Base-by-base conservation (phyloP, 2,888 invertebrate species). In the Siphonodentalium dalli region DNA sequence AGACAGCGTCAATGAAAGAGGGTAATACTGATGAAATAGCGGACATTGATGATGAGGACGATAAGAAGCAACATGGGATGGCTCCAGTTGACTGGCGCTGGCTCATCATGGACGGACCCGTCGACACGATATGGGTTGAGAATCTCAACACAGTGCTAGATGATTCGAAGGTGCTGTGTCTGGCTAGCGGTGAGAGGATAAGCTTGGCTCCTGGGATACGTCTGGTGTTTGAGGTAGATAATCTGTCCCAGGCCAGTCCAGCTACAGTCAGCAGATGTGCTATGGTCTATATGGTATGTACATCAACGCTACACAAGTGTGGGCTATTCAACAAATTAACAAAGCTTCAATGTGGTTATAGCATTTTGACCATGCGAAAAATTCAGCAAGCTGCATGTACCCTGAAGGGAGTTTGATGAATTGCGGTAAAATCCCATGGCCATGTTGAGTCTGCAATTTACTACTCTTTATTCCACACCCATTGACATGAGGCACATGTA, bases 81-180 rank as follows among this genome's bases (percentile, higher is more conserved):
- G 37, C 57, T 6, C 56, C 67, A 24, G 70, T 65, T 23, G 71
- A 72, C 58, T 80, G 80, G 79, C 66, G 72, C n/a, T 80, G 80
- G 80, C 53, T 80, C 24, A 69, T 81, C 3, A 67, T 81, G 15
- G 81, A 81, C 44, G 81, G 81, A 5, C 81, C 81, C 0, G 79
- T 81, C 8, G 81, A 81, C 58, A 80, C 81, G 4, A 61, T 79
- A 45, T 81, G 81, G 81, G 79, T 81, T 21, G 81, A 81, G 65
- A 81, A 80, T 57, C 72, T 81, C 24, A 81, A 81, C 62, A 81
- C 81, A 3, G 80, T 79, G 27, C 68, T 81, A 8, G 81, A 81
- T 54, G 81, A 81, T 62, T 77, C 78, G 3, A 79, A 80, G 61
- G 74, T 80, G 11, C 68, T 81, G 51, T 81, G 81, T 65, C 63